Base-by-base conservation (phyloP, 2,888 invertebrate genomes). In the Caenorhabditis becei region DNA sequence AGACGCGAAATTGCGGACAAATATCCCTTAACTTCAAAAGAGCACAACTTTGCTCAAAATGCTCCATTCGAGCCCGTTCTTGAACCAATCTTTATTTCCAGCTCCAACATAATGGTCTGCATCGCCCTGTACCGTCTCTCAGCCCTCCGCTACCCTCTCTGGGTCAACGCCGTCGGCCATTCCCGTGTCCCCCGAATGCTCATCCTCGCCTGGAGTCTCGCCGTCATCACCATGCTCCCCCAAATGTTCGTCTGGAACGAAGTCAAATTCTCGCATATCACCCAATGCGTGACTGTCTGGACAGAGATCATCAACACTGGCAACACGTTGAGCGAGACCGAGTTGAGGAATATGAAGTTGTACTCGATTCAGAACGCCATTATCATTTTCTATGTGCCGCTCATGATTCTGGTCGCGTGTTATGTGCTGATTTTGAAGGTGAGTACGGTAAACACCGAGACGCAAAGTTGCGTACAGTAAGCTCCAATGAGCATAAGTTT, bases 91-190 rank as follows among this genome's bases (percentile, higher is more conserved):
- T n/a, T 47, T 5, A 51, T n/a, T 77, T 71, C 10, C 79, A 88
- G 88, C 58, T 87, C 87, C 8, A 88, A 87, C 63, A 83, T 88
- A 59, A 86, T 88, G 87, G 87, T 88, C 1, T 86, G 87, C 77
- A 87, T 88, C n/a, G 88, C 88, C 1, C 75, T 88, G 7, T 87
- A 88, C 58, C 88, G 88, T n/a, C 82, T 88, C 10, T 85, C 80
- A 7, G 87, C 88, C 10, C 82, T 88, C 4, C 82, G 87, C 16
- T 84, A 85, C 37, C 88, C 88, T 0, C 72, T 88, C 0, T 84
- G 85, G 84, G 84, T 88, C 26, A 83, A 83, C 14, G 87, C 87
- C 0, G 84, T 84, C 11, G 88, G 87, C 1, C 87, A 85, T 53
- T 80, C 81, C 0, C 63, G 82, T 2, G 82, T 87, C 1, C 83